phyloP scores from a whole-genome alignment of 2,888 invertebrate genomes.

The Mythimna impura region DNA sequence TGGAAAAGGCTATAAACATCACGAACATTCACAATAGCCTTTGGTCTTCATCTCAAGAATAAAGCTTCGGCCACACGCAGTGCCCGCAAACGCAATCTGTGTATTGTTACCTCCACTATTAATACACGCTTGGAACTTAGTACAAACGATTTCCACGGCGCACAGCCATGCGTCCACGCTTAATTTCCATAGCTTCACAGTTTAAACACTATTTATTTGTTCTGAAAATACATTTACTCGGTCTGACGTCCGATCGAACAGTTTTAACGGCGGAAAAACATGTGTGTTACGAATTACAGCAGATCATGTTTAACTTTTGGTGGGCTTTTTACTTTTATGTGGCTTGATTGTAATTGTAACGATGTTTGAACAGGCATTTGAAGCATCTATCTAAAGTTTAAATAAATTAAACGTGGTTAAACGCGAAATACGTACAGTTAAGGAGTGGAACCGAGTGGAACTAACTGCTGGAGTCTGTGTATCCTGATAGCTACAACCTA shows the following conservation, averaged over 20 bases:
- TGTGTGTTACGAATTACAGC: constrained; percentile 68
- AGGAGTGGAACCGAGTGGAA: too few species aligned
- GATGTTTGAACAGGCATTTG: constrained; percentile 56
- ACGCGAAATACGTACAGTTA: neutral
- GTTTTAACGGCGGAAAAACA: constrained; percentile 83
- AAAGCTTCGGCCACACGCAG: constrained; percentile 75
- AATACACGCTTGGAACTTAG: constrained; percentile 74
- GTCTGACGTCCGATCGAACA: constrained; percentile 81
- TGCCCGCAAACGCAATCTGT: constrained; percentile 61
- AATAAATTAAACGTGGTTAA: constrained; percentile 23
- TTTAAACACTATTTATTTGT: constrained; percentile 77
- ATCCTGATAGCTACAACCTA: too few species aligned
- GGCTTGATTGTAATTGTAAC: constrained; percentile 59
- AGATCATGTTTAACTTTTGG: constrained; percentile 64
- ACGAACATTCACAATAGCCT: constrained; percentile 44
- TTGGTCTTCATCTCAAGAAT: constrained; percentile 58
- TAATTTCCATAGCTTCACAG: constrained; percentile 71
- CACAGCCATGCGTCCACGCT: constrained; percentile 67
- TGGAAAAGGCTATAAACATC: constrained; percentile 32
- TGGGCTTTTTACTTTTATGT: constrained; percentile 68
- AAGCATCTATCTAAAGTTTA: constrained; percentile 54
- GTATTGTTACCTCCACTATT: constrained; percentile 75
- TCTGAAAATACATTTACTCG: constrained; percentile 85
- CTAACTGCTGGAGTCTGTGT: too few species aligned
- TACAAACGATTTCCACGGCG: constrained; percentile 84